Percentiles rank a stretch among this genome's conserved stretches.
phyloP scores from a whole-genome alignment of 2,797 vertebrate genomes.

The Cynopterus sphinx region DNA sequence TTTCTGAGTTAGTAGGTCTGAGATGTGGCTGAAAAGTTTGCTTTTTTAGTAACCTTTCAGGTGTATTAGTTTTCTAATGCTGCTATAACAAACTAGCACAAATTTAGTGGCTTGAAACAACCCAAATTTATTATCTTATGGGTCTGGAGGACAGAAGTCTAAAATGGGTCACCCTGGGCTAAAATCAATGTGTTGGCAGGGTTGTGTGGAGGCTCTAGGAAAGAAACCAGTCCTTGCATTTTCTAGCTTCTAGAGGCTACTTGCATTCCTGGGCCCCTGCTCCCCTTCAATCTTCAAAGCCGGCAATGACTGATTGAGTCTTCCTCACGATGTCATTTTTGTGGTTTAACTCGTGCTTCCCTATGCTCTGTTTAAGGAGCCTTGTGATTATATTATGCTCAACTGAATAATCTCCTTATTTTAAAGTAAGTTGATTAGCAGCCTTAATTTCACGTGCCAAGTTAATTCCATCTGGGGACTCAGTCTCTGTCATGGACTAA shows the following conservation, averaged over 20 bases:
- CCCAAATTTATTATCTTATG: neutral
- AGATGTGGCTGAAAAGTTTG: neutral
- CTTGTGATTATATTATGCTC: neutral
- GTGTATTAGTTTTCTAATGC: slow-evolving; percentile 35
- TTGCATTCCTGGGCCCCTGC: neutral
- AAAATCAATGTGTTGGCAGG: neutral
- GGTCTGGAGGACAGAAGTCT: neutral
- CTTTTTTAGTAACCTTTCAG: neutral
- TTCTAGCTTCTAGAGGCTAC: neutral
- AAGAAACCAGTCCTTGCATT: neutral
- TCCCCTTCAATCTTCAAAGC: neutral
- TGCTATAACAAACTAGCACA: slow-evolving; percentile 41
- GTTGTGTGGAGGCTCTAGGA: neutral
- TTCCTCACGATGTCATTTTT: neutral
- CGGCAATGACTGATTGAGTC: neutral
- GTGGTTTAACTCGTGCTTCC: neutral
- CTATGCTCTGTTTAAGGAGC: neutral
- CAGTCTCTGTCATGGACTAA: neutral
- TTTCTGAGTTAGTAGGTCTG: slow-evolving; percentile 33
- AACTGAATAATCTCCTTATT: neutral
- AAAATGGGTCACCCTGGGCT: neutral
- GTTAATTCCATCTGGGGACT: neutral
- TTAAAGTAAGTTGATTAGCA: neutral
- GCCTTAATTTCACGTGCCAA: neutral
- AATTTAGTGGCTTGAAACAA: neutral